Percentiles rank a stretch among this genome's conserved stretches.
phyloP scores from a whole-genome alignment of 1,140 invertebrate species.

The Trigoniulus corallinus region DNA sequence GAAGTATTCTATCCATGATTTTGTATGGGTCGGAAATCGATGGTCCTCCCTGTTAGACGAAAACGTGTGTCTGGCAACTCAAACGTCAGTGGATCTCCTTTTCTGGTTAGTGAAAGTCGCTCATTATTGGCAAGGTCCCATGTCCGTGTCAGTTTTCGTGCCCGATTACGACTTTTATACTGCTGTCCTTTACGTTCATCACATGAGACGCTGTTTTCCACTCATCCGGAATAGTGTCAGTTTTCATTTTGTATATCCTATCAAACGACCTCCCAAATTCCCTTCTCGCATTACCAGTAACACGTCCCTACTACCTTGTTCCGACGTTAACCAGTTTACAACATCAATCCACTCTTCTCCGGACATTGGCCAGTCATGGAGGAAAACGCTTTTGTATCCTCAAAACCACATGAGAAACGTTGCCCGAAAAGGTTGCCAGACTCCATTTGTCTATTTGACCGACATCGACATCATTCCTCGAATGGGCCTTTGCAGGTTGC shows the following conservation, averaged over 20 bases:
- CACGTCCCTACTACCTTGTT: neutral
- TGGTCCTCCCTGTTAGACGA: neutral
- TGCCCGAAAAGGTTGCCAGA: conserved; percentile 64
- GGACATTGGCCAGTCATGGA: conserved; percentile 5
- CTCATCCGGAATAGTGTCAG: conserved; percentile 45
- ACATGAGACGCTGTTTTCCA: conserved; percentile 53
- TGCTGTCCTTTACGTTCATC: conserved; percentile 41
- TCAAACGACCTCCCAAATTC: conserved; percentile 23
- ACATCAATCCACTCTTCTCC: neutral
- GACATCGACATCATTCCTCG: conserved; percentile 68
- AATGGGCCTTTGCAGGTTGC: conserved; percentile 28
- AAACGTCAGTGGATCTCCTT: conserved; percentile 62
- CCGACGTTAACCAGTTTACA: conserved; percentile 6
- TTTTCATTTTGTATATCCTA: conserved; percentile 52
- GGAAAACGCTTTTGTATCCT: conserved; percentile 43
- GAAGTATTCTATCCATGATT: conserved; percentile 11
- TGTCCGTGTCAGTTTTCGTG: conserved; percentile 67
- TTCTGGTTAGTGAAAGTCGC: conserved; percentile 52
- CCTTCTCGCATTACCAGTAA: neutral
- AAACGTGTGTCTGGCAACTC: conserved; percentile 59
- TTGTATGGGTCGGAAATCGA: conserved; percentile 10
- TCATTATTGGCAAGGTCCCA: conserved; percentile 63
- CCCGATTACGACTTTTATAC: conserved; percentile 36
- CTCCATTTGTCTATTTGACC: conserved; percentile 57
- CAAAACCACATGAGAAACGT: conserved; percentile 73